Conservation (phyloP, 2,888 invertebrate species). For the Sinodicranocentrus sp. region DNA sequence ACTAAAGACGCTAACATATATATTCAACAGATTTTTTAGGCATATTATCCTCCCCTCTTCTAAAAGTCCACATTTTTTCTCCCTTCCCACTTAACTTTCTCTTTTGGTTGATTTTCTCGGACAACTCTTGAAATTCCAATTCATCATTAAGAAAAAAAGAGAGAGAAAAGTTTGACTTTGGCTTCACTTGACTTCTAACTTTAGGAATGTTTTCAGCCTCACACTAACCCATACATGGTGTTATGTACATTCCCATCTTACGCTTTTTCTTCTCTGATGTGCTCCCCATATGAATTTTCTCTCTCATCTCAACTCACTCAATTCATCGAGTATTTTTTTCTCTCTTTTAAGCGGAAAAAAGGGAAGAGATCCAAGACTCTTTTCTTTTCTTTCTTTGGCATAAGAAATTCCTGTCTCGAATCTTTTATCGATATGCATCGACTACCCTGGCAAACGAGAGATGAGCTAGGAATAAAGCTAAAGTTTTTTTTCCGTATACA, state of each 20-base stretch:
- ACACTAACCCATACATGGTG: too few relatives aligned
- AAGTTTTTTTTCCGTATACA: conserved; percentile 26
- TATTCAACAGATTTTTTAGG: conserved; percentile 7
- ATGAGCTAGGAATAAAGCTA: conserved; percentile 18
- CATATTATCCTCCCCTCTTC: background rate
- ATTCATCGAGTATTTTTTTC: conserved; percentile 4
- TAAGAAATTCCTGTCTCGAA: conserved; percentile 51
- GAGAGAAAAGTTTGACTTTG: conserved; percentile 10
- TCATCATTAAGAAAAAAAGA: conserved; percentile 43
- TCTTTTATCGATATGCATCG: conserved; percentile 46
- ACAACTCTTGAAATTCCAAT: conserved; percentile 33
- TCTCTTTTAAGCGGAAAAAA: background rate
- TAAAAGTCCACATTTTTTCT: too few relatives aligned
- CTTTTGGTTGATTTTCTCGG: background rate
- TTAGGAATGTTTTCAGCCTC: background rate
- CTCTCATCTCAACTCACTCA: background rate
- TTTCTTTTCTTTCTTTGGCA: conserved; percentile 3
- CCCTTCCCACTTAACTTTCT: background rate
- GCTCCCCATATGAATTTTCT: too few relatives aligned
- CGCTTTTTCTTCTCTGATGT: background rate
- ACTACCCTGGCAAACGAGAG: conserved; percentile 15
- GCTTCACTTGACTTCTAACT: conserved; percentile 16
- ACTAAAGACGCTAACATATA: too few relatives aligned
- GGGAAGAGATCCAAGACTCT: background rate
- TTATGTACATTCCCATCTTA: too few relatives aligned